Evolutionary conservation across 1,140 invertebrate species (phyloP), one percentile per base, ranked within the genome.

Genomic region (Drosophila sproati): DNA sequence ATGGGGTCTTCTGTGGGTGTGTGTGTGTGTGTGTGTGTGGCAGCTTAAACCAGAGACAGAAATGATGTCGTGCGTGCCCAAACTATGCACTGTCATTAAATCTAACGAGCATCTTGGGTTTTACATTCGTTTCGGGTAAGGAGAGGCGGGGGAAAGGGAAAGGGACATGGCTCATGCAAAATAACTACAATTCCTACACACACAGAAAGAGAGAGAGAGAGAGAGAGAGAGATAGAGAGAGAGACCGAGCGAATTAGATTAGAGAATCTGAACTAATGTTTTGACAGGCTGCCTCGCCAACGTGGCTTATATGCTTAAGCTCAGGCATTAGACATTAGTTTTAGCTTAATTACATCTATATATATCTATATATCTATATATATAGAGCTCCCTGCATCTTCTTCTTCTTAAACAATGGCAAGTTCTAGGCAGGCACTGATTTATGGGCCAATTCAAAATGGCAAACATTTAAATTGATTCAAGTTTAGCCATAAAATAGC

Each of bases 21-120:
- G 20, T 20, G 20, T 20, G 20, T 20, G 20, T n/a, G n/a, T n/a
- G n/a, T 20, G 20, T 80, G 66, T 83, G 67, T 80, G 70, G 77
- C 81, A 85, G 43, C 57, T 56, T 28, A 55, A 47, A 29, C 47
- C 62, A 47, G 32, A 28, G 50, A 45, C 64, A 64, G 77, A 89
- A 88, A 88, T 88, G 83, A 88, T 88, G 83, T 89, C 83, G 83
- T 88, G 83, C 83, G 83, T 88, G 83, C 85, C 69, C 80, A 88
- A 88, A 88, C 83, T 88, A 88, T 88, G 83, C 83, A 78, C 70
- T 82, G 80, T 88, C 83, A 88, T 88, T 88, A 88, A 88, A 88
- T 88, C 83, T 88, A 88, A 88, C 83, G 83, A 88, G 80, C 74
- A 63, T 59, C 77, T 47, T 64, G 71, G 67, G 78, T 56, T 34